These are phyloP conservation scores for Onthophagus sagittarius DNA, from an alignment of 2,888 invertebrate genomes.

Conservation along the genomic window DNA sequence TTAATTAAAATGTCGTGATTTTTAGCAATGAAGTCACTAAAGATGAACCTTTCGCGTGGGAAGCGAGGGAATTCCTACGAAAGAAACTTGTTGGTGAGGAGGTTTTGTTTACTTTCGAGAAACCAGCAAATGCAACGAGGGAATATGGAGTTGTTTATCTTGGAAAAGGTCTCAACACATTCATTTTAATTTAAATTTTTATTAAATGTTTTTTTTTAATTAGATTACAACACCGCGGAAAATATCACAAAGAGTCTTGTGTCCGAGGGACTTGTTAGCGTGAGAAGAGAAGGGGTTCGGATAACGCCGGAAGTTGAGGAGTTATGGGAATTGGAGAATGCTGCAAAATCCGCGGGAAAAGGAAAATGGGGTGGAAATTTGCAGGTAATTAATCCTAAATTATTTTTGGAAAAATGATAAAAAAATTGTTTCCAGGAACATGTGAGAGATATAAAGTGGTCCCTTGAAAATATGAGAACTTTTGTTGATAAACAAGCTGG, in stretches of 20 bases:
- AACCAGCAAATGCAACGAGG: slow-evolving; percentile 75
- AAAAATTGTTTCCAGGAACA: slow-evolving; percentile 61
- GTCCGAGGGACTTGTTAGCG: slow-evolving; percentile 83
- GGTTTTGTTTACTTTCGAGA: slow-evolving; percentile 81
- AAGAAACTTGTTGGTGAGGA: slow-evolving; percentile 90
- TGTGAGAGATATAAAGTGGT: slow-evolving; percentile 84
- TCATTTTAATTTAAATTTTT: slow-evolving; percentile 13
- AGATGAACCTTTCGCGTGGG: slow-evolving; percentile 97
- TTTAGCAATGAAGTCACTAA: slow-evolving; percentile 56
- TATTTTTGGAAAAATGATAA: not conserved
- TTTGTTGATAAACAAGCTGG: slow-evolving; percentile 82
- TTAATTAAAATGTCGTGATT: slow-evolving; percentile 20
- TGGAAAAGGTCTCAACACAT: slow-evolving; percentile 62
- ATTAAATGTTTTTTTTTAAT: slow-evolving; percentile 44
- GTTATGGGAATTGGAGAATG: slow-evolving; percentile 83
- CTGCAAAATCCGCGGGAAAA: slow-evolving; percentile 81
- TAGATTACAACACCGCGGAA: slow-evolving; percentile 65
- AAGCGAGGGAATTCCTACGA: slow-evolving; percentile 90
- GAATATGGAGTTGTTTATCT: slow-evolving; percentile 86
- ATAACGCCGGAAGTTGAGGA: slow-evolving; percentile 63
- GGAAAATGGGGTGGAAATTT: slow-evolving; percentile 65
- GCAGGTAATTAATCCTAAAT: slow-evolving; percentile 30
- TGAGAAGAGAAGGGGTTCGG: slow-evolving; percentile 65
- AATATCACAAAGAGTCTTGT: slow-evolving; percentile 87
- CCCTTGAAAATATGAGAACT: slow-evolving; percentile 70